Evolutionary conservation across 2,888 invertebrate species (phyloP), one percentile per base, ranked within the genome.

Genomic region (Ormyrus nitidulus): DNA sequence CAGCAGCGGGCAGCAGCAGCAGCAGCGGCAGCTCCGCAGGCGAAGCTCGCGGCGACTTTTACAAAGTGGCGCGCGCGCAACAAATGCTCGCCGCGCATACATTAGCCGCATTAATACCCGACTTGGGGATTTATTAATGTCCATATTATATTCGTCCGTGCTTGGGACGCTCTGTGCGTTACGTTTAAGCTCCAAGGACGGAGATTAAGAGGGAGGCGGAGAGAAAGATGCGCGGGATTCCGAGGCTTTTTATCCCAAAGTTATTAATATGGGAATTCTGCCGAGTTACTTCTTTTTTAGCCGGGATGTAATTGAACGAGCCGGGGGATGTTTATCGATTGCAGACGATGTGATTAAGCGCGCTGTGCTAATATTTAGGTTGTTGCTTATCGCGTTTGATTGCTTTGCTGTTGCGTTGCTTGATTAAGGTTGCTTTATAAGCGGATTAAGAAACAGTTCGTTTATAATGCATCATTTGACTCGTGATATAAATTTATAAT

Each of bases 31-130:
- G 51, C 49, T 61, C 6, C 4, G 34, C 34, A 4, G 34, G 34
- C 34, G 4, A 34, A 34, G 46, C 58, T 13, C 79, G 74, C 76
- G 77, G 80, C 69, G 87, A 87, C 86, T 86, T 88, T 88, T 85
- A 87, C 86, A 85, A 86, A 85, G 85, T 86, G 84, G 87, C 34
- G 86, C 86, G 86, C 86, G 85, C 84, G 82, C 86, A 89, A 89
- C 89, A 89, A 88, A 89, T 89, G 86, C 85, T 81, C 83, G 83
- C 82, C 84, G 84, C 84, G 88, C 88, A 88, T 88, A 87, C 88
- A 88, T 89, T 89, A 90, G 88, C 86, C 87, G 88, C 87, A 87
- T 89, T 89, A 89, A 89, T 89, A 89, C 85, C 84, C 85, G 87
- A 85, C 87, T 34, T 34, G 34, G 86, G 72, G 86, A 89, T 89